Conservation (phyloP, 1,140 invertebrate genomes). For the Drosophila obscura region DNA sequence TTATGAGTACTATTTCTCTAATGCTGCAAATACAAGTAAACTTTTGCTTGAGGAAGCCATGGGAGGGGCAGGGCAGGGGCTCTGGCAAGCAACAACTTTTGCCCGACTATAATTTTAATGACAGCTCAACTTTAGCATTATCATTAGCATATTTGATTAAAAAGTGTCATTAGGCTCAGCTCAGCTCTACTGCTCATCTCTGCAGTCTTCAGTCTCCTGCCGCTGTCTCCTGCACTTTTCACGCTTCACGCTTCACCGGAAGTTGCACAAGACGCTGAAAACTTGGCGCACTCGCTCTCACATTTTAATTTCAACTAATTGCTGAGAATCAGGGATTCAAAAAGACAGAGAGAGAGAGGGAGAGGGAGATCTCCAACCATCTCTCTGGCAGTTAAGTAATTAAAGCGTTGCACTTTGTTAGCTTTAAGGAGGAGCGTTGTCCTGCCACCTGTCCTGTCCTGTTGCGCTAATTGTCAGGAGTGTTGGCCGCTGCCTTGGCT, state of each 20-base stretch:
- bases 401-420: constrained; percentile 75
- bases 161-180: constrained; percentile 74
- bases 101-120: constrained; percentile 55
- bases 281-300: constrained; percentile 59
- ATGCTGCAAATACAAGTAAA: constrained; percentile 17
- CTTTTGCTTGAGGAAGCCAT: constrained; percentile 3
- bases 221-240: constrained; percentile 26
- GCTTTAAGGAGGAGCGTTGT: constrained; percentile 41
- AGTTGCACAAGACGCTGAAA: constrained; percentile 67
- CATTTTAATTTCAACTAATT: constrained; percentile 83
- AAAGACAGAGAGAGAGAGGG: background rate
- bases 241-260: constrained; percentile 65
- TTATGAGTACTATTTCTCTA: background rate
- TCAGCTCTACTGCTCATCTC: background rate
- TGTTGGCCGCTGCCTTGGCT: constrained; percentile 54
- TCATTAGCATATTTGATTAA: constrained; percentile 82
- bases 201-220: background rate
- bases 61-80: too few relatives aligned
- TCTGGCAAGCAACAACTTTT: constrained; percentile 13
- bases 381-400: constrained; percentile 68
- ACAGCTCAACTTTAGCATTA: constrained; percentile 61
- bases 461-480: constrained; percentile 61
- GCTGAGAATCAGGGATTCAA: constrained; percentile 40
- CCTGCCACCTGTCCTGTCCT: constrained; percentile 30
- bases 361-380: background rate